Conservation (phyloP, 2,888 invertebrate genomes). For the Lasioglossum calceatum region DNA sequence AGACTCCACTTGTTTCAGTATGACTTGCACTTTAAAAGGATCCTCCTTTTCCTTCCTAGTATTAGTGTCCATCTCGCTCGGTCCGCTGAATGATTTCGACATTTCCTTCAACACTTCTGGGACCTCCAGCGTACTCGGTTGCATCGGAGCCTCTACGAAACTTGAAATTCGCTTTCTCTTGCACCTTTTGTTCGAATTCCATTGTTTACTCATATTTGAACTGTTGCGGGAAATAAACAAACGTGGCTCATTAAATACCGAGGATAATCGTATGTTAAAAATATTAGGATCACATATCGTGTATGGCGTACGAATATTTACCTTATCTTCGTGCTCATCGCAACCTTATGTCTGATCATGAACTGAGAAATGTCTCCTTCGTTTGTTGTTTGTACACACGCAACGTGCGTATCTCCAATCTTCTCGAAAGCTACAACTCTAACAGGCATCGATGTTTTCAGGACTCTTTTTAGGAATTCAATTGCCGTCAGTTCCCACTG, state of each 20-base stretch:
- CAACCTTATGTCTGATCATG: constrained; percentile 85
- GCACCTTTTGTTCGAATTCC: background rate
- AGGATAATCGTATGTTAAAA: too few relatives aligned
- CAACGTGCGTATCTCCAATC: constrained; percentile 66
- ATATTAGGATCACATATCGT: too few relatives aligned
- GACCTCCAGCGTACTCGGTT: rapidly evolving
- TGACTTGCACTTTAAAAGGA: constrained; percentile 85
- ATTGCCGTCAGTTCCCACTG: constrained; percentile 82
- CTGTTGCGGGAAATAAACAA: background rate
- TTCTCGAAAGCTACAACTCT: constrained; percentile 82
- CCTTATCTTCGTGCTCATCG: constrained; percentile 85
- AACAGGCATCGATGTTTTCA: constrained; percentile 78
- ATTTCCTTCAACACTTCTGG: background rate
- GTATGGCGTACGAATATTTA: constrained; percentile 62
- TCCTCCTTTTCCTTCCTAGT: constrained; percentile 55
- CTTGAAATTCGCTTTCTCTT: background rate
- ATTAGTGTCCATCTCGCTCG: background rate
- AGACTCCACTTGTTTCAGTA: constrained; percentile 85
- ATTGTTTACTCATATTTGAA: background rate
- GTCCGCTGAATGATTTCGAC: background rate
- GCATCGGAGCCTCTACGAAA: background rate
- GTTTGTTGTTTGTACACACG: constrained; percentile 72
- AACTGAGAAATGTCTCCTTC: constrained; percentile 86
- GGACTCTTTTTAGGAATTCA: constrained; percentile 81
- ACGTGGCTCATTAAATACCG: background rate